Percentiles rank a stretch among this genome's conserved stretches.
phyloP scores from a whole-genome alignment of 2,888 invertebrate genomes.

The Barypeithes pellucidus region DNA sequence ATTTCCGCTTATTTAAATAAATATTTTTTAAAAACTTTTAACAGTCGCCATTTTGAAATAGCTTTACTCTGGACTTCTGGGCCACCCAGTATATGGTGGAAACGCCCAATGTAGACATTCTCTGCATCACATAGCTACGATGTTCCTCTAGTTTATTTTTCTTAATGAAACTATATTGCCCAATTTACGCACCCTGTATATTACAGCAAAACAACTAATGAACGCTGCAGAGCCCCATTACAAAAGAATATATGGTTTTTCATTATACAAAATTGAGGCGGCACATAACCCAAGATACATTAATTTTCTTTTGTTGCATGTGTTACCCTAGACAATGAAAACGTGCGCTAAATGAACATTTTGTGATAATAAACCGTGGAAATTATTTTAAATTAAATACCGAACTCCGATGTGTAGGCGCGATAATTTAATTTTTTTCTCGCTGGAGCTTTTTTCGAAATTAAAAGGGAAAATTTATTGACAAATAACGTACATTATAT shows the following conservation, averaged over 20 bases:
- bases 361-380: slow-evolving; percentile 36
- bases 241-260: slow-evolving; percentile 52
- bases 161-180: too few species aligned
- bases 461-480: slow-evolving; percentile 9
- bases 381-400: slow-evolving; percentile 45
- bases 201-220: slow-evolving; percentile 38
- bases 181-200: slow-evolving; percentile 32
- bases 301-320: slow-evolving; percentile 53
- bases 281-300: slow-evolving; percentile 50
- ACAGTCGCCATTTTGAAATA: too few species aligned
- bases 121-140: too few species aligned
- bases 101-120: too few species aligned
- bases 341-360: slow-evolving; percentile 47
- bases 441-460: neutral
- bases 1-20: too few species aligned
- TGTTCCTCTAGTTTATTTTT: too few species aligned
- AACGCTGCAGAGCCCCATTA: slow-evolving; percentile 37
- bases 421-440: neutral
- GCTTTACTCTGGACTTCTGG: too few species aligned
- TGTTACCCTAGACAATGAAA: slow-evolving; percentile 46
- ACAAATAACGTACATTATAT: slow-evolving; percentile 10
- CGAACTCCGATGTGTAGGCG: slow-evolving; percentile 23
- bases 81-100: too few species aligned
- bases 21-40: too few species aligned
- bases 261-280: slow-evolving; percentile 51